Base-by-base conservation (phyloP, 2,888 invertebrate genomes). In the Salticus scenicus region DNA sequence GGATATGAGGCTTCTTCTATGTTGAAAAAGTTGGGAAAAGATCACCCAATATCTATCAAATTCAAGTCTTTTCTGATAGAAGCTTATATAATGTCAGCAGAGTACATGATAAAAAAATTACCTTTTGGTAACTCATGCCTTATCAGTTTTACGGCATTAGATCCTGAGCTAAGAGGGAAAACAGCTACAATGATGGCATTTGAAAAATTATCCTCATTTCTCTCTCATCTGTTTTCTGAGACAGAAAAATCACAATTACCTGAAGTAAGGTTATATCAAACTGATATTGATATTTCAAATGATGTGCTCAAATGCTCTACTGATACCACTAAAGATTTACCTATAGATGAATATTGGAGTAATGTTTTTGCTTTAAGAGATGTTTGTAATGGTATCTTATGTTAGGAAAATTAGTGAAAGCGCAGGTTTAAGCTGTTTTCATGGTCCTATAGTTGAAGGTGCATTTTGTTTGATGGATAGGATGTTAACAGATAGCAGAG, bases 301-400 rank as follows among this genome's bases (percentile, higher is more conserved):
- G 63, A 63, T 20, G 24, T 63, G 63, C 63, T 63, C 63, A n/a
- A n/a, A n/a, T 63, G 24, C 63, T 20, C 63, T 20, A 20, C 63
- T 63, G 63, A 63, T 63, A 24, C 17, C 17, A 63, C 20, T 63
- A 24, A 24, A 63, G 24, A 63, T 63, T 24, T 20, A 63, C 20
- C 63, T 20, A 63, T 63, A 20, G 63, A 63, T 63, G 24, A 63
- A 63, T 63, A 63, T 63, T 63, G 63, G 63, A 20, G 20, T 63
- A 63, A 63, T 20, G 63, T 63, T 63, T 63, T 63, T 63, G 24
- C 17, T 63, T 63, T 63, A 63, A 63, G 24, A 63, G 63, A 63
- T 63, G 63, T 20, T 63, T 63, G 17, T 24, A 63, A 63, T 63
- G 63, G 63, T 63, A 63, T 63, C 63, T 24, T 63, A 63, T 24